Base-by-base conservation (phyloP, 2,888 invertebrate genomes). In the Panorpa germanica region DNA sequence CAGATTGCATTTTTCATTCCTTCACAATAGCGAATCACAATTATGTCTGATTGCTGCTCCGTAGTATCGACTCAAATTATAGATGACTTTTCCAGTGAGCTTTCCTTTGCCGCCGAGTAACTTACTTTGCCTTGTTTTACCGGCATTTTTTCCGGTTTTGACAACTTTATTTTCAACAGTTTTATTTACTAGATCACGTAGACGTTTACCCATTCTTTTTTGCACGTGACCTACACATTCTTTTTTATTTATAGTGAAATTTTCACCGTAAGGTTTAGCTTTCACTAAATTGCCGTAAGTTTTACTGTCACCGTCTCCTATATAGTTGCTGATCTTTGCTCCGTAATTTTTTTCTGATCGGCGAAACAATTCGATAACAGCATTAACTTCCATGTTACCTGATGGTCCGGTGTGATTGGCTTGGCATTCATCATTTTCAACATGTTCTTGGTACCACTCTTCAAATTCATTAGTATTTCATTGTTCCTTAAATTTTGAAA, bases 21-120 rank as follows among this genome's bases (percentile, higher is more conserved):
- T 27, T 43, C 33, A n/a, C n/a, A n/a, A n/a, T 25, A 43, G 32
- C 9, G 40, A 41, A 40, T 46, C 40, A 21, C 25, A 31, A 34
- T 47, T 27, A 11, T 40, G 16, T 12, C 41, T 16, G 27, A 47
- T 46, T 14, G 45, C 43, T 23, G 43, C 34, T 20, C 45, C 45
- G 32, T 47, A 47, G 35, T 45, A 46, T 21, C 39, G 31, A 6
- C 41, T 41, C 21, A 48, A 32, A 28, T 46, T 37, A 22, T 41
- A 39, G 5, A 45, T 45, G 22, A 40, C n/a, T 40, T 45, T 46
- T 17, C 31, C 43, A 24, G 41, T 41, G 10, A 44, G 35, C 29
- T n/a, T n/a, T n/a, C 40, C 39, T 35, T 37, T 38, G 20, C 39
- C 36, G 25, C 31, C 31, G 12, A 36, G 33, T 31, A 23, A 18